Evolutionary conservation across 1,140 invertebrate species (phyloP).

Genomic region (Eupeodes corollae): DNA sequence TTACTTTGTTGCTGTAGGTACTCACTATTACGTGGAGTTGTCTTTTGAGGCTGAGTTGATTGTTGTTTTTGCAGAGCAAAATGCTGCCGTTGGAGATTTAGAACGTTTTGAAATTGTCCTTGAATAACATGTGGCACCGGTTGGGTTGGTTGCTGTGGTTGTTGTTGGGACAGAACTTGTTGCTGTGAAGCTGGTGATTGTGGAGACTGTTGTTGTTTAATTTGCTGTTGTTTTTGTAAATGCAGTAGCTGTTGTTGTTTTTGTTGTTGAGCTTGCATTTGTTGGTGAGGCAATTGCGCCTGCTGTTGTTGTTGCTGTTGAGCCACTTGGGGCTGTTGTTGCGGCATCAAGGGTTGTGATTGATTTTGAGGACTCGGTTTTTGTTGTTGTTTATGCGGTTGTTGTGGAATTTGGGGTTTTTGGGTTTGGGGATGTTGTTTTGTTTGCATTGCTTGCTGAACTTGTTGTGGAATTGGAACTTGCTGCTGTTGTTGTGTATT

Average conservation of each 20-base stretch:
- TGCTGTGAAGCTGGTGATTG: neutral
- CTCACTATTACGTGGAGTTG: slow-evolving; percentile 16
- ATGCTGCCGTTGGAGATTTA: slow-evolving; percentile 16
- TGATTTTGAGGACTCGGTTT: too few species aligned
- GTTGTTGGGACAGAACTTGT: slow-evolving; percentile 5
- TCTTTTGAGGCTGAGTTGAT: slow-evolving; percentile 5
- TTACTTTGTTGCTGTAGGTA: slow-evolving; percentile 4
- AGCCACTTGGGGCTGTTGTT: slow-evolving; percentile 6
- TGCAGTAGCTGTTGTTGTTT: slow-evolving; percentile 2
- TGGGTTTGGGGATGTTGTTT: neutral
- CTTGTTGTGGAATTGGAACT: neutral
- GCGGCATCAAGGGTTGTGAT: neutral
- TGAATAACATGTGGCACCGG: slow-evolving; percentile 9
- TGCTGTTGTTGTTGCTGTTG: slow-evolving; percentile 10
- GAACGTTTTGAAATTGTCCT: slow-evolving; percentile 20
- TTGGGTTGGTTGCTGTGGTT: neutral
- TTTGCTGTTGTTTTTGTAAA: slow-evolving; percentile 6
- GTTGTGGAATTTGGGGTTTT: neutral
- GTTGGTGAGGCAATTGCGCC: neutral
- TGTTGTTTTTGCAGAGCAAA: slow-evolving; percentile 6
- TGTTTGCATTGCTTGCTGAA: neutral
- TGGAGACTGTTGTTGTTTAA: slow-evolving; percentile 14
- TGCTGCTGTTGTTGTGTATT: slow-evolving; percentile 1
- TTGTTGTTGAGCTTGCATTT: neutral
- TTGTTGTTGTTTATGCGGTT: slow-evolving; percentile 3